phyloP scores from a whole-genome alignment of 2,797 vertebrate species.

The Leptodactylus fallax region DNA sequence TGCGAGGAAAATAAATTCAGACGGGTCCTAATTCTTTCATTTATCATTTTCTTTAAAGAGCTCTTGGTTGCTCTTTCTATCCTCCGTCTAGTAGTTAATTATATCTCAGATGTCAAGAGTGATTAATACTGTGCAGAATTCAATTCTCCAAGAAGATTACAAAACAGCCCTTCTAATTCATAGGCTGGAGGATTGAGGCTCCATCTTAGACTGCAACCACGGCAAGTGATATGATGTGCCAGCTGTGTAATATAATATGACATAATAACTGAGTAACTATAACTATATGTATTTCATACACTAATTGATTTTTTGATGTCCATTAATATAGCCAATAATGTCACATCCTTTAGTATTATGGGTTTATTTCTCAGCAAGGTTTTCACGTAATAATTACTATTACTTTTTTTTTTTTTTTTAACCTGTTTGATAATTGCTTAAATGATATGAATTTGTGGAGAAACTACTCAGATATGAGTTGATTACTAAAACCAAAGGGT shows the following conservation, averaged over 20 bases:
- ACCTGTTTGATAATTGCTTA: no score
- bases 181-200: neutral
- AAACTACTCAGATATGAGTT: no score
- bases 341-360: no score
- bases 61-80: conserved; percentile 48
- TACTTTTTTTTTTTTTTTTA: no score
- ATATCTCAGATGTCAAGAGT: conserved; percentile 59
- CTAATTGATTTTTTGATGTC: no score
- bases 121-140: conserved; percentile 55
- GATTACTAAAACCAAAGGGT: no score
- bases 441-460: no score
- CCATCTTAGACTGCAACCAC: neutral
- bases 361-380: no score
- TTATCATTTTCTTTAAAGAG: conserved; percentile 51
- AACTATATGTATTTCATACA: neutral
- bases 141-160: conserved; percentile 38
- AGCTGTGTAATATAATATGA: neutral
- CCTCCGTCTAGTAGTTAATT: conserved; percentile 54
- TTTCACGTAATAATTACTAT: no score
- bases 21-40: conserved; percentile 58
- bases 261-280: neutral
- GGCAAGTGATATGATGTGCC: neutral
- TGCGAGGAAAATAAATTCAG: conserved; percentile 49
- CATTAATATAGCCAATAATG: no score
- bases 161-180: conserved; percentile 19